Evolutionary conservation across 2,797 vertebrate genomes (phyloP), one percentile per base, ranked within the genome.

Genomic region (Parambassis ranga): DNA sequence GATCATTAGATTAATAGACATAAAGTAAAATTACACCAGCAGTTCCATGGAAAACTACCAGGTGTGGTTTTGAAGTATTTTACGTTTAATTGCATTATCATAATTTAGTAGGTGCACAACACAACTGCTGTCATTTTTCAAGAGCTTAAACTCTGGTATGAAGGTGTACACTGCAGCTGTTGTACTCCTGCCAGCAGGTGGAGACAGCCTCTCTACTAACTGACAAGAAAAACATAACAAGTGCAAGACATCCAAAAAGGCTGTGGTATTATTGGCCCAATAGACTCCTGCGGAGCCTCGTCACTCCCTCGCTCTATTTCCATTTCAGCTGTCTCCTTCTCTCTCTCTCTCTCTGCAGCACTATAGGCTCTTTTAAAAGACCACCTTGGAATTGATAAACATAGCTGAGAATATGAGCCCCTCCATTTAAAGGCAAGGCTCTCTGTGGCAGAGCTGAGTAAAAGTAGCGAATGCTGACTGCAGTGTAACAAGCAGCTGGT

Each of bases 351-450:
- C 49, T 73, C 58, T 8, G 63, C 56, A 10, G 50, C 27, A 61
- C 64, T 48, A 13, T 33, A 50, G 68, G 28, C 70, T 65, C 86
- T 87, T 91, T 87, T 87, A 89, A 87, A 88, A 84, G 80, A 88
- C 86, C 63, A 74, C 78, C 87, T 87, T 91, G 90, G 88, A 91
- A 93, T 91, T 81, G 90, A 92, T 83, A 92, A 87, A 89, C 82
- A 78, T 89, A 88, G 91, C 90, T 77, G 84, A 91, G 88, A 92
- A 93, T 91, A 91, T 86, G 89, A 90, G 85, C 88, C 77, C 86
- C 66, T 88, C 90, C 93, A 84, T 92, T 92, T 90, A 92, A 93
- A 92, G 92, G 77, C 90, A 92, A 68, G 69, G 52, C 70, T 61
- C 67, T 76, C 81, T 62, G 71, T 41, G 61, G 37, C 64, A 9